phyloP scores from a whole-genome alignment of 2,888 invertebrate genomes.

The Chrysina gloriosa region DNA sequence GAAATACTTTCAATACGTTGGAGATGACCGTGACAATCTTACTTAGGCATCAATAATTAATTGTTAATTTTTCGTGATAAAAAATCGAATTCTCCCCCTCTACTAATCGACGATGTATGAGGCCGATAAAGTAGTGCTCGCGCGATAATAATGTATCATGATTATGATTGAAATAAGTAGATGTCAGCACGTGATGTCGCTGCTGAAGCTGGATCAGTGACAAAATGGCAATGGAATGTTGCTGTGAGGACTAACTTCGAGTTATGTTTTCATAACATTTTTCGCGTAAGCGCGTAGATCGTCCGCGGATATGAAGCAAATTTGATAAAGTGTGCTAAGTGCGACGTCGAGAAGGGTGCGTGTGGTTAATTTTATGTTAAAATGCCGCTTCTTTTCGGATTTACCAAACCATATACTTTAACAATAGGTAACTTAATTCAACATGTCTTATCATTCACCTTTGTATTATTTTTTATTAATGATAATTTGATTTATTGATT shows the following conservation, averaged over 20 bases:
- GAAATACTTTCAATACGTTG: too few species aligned
- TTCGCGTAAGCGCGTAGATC: conserved; percentile 51
- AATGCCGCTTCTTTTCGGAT: conserved; percentile 58
- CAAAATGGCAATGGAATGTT: conserved; percentile 67
- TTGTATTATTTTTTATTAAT: conserved; percentile 61
- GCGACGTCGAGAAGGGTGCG: conserved; percentile 53
- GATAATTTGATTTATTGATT: conserved; percentile 58
- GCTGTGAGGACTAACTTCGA: conserved; percentile 61
- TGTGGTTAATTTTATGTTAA: conserved; percentile 52
- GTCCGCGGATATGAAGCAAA: conserved; percentile 56
- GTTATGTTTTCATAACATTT: conserved; percentile 61
- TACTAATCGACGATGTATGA: background rate
- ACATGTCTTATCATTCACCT: conserved; percentile 65
- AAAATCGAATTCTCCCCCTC: too few species aligned
- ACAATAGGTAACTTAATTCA: conserved; percentile 65
- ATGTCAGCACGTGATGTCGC: conserved; percentile 50
- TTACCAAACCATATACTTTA: conserved; percentile 63
- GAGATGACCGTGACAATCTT: too few species aligned
- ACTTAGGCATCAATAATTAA: too few species aligned
- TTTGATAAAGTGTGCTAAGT: conserved; percentile 53
- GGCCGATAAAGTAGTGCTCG: conserved; percentile 30
- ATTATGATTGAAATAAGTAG: conserved; percentile 46
- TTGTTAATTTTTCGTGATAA: too few species aligned
- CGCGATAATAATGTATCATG: conserved; percentile 32
- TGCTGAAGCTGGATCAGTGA: conserved; percentile 58